Base-by-base conservation (phyloP, 2,888 invertebrate genomes). In the Osedax fenrisi region DNA sequence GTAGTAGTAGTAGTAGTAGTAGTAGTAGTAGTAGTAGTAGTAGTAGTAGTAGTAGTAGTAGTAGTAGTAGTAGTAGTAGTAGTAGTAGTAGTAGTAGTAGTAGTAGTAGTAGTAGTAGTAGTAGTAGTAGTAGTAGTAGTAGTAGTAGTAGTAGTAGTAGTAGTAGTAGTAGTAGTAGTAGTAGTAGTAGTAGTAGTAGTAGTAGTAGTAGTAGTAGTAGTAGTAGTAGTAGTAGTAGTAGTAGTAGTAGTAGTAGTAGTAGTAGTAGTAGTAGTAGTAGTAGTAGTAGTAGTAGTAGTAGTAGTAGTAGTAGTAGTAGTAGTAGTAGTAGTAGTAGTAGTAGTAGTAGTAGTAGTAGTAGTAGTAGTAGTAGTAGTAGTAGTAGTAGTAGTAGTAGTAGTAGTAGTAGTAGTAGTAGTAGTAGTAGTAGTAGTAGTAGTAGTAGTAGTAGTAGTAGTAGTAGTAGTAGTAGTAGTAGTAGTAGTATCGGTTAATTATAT, bases 291-390 rank as follows among this genome's bases (percentile, higher is more conserved):
- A n/a, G n/a, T n/a, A n/a, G n/a, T n/a, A n/a, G n/a, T n/a, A n/a
- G n/a, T n/a, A n/a, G n/a, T n/a, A n/a, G n/a, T n/a, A n/a, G 59
- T 56, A 56, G 59, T 56, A 56, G 59, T 56, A 2, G 59, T 56
- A 56, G 59, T 56, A 56, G 59, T 56, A 56, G 59, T 56, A 56
- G 59, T 56, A 56, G 59, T 56, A 56, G 59, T 56, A 56, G 59
- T 56, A 56, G 59, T 56, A 56, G 59, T 56, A 56, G 59, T 56
- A 56, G 59, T 56, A 56, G 59, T 56, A 56, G 59, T 56, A 56
- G 59, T 56, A 56, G 59, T 56, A 56, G 59, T 56, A 56, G 59
- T 56, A 56, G 59, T 56, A 56, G 59, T 56, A 56, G 59, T 56
- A 56, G 59, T 56, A 56, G 59, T 56, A 56, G 59, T 56, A 56